Base-by-base conservation (phyloP, 2,797 vertebrate genomes). In the Hozukius guyotensis region DNA sequence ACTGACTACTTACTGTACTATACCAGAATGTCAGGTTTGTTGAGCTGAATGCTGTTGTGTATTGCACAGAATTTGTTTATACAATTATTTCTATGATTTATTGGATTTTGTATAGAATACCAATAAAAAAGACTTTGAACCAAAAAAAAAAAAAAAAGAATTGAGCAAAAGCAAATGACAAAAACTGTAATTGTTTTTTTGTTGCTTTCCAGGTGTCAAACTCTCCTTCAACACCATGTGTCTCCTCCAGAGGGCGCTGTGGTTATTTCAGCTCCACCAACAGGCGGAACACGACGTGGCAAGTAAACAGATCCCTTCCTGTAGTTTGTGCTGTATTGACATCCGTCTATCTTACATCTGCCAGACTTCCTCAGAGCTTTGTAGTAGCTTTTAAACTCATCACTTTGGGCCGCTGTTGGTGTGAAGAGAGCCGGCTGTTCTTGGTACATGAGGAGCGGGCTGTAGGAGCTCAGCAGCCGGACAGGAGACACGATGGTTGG, bases 251-350 rank as follows among this genome's bases (percentile, higher is more conserved):
- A 5, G 69, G 81, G 63, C 73, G 77, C 77, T 83, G 64, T 1
- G 60, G 29, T 18, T 1, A 6, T 80, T 80, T 49, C 18, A 49
- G 2, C 36, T 1, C 11, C 1, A 1, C 18, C 11, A 25, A 2
- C 5, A 62, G n/a, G 29, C 89, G 93, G 92, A 94, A 94, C 75
- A 83, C 38, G 93, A 95, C 94, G 94, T 95, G 94, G 93, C 94
- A 94, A 53, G 52, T 8, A 20, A 31, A 75, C 29, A 18, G 49
- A 18, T 86, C 77, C 90, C 88, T 93, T 95, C 93, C 94, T 69
- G 92, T 87, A 1, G 57, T 69, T 25, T 6, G 11, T 14, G 31
- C 18, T 20, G 64, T 90, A 57, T 90, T 93, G 84, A 93, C 88
- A 85, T 81, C 87, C 29, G 62, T 13, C 36, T 78, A 24, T 10